Conservation (phyloP, 2,113 vertebrate species). For the Labeo catla region DNA sequence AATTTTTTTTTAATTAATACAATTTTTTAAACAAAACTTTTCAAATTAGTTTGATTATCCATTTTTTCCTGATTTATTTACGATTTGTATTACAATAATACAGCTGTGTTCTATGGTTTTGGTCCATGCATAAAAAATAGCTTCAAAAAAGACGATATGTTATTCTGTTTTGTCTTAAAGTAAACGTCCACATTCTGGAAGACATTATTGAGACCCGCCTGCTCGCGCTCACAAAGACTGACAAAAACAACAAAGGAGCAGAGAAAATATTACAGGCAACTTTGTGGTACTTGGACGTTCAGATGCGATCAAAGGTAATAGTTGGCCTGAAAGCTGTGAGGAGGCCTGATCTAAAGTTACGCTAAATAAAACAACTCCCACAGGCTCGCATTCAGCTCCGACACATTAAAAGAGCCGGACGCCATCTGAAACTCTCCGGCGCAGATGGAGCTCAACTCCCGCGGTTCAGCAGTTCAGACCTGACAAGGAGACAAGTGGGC, state of each 20-base stretch:
- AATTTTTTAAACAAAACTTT: too few species aligned
- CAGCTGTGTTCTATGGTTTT: not conserved
- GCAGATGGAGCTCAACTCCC: not conserved
- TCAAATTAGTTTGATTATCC: too few species aligned
- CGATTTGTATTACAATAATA: not conserved
- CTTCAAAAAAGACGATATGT: not conserved
- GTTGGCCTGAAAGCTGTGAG: not conserved
- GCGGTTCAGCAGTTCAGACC: slow-evolving; percentile 58
- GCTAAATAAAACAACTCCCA: not conserved
- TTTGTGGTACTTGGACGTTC: not conserved
- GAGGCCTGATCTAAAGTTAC: not conserved
- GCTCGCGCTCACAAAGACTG: not conserved
- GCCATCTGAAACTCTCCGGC: not conserved
- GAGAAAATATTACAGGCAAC: not conserved
- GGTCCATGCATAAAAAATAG: not conserved
- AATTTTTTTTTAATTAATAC: too few species aligned
- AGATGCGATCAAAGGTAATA: not conserved
- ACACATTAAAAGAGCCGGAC: not conserved
- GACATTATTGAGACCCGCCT: not conserved
- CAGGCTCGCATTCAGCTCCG: not conserved
- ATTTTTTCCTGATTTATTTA: too few species aligned
- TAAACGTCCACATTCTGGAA: not conserved
- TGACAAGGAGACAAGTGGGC: slow-evolving; percentile 59
- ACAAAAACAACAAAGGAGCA: not conserved
- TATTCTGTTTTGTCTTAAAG: not conserved